Conservation (phyloP, 2,113 vertebrate genomes). For the Urocolius indicus region DNA sequence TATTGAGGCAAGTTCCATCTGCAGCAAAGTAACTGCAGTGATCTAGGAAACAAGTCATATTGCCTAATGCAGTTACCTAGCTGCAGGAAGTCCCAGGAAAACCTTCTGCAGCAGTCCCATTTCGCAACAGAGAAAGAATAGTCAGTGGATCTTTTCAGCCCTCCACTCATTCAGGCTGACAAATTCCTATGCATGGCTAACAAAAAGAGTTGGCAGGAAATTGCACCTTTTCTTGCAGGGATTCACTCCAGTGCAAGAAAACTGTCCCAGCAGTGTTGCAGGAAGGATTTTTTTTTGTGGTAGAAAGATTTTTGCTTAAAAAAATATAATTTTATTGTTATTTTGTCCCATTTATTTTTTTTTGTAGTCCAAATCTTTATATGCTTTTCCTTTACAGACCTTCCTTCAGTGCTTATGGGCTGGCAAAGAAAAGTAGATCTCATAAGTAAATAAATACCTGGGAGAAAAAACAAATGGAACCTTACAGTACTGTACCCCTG, state of each 20-base stretch:
- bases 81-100: not conserved
- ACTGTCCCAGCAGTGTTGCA: not conserved
- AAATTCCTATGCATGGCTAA: not conserved
- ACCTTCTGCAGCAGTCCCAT: not conserved
- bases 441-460: not conserved
- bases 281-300: not conserved
- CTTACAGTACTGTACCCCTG: not conserved
- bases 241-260: not conserved
- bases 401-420: not conserved
- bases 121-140: not conserved
- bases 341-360: not conserved
- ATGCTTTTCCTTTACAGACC: not conserved
- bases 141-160: not conserved
- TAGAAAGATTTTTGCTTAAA: not conserved
- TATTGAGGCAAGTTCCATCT: not conserved
- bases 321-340: not conserved
- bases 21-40: not conserved
- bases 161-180: not conserved
- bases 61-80: not conserved
- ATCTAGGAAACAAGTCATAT: not conserved
- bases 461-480: not conserved
- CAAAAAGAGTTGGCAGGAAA: not conserved
- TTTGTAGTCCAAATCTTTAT: not conserved
- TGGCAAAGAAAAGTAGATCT: not conserved
- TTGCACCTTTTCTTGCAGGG: accelerated